Conservation (phyloP, 2,113 vertebrate genomes). For the Centropus unirufus region DNA sequence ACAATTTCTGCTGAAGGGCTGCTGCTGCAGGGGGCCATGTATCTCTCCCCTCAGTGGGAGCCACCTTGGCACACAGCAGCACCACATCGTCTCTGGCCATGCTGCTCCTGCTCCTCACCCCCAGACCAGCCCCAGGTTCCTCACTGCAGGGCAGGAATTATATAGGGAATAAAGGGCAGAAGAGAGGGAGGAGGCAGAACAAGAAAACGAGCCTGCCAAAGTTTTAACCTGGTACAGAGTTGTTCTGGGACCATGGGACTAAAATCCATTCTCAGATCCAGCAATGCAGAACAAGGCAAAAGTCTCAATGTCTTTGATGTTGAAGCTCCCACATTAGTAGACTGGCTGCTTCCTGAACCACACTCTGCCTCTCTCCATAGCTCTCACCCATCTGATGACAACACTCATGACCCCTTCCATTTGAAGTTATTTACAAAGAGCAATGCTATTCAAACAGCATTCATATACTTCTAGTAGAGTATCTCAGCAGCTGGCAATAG, state of each 20-base stretch:
- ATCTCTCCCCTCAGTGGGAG: no score
- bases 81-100: background rate
- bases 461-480: background rate
- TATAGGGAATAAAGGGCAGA: background rate
- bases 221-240: background rate
- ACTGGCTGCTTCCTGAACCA: background rate
- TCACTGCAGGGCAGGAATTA: accelerated
- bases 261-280: background rate
- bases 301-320: background rate
- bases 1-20: background rate
- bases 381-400: background rate
- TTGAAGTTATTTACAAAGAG: background rate
- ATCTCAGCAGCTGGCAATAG: background rate
- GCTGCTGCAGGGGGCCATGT: no score
- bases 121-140: accelerated
- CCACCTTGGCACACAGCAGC: no score
- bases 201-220: background rate
- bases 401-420: background rate
- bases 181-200: background rate
- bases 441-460: background rate
- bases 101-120: background rate
- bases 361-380: background rate
- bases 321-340: background rate
- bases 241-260: background rate
- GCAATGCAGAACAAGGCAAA: background rate